A percentile compares a stretch with the other conserved stretches of the same genome.
Evolutionary conservation across 2,888 invertebrate genomes (phyloP).

Genomic region (Perdita meconis): DNA sequence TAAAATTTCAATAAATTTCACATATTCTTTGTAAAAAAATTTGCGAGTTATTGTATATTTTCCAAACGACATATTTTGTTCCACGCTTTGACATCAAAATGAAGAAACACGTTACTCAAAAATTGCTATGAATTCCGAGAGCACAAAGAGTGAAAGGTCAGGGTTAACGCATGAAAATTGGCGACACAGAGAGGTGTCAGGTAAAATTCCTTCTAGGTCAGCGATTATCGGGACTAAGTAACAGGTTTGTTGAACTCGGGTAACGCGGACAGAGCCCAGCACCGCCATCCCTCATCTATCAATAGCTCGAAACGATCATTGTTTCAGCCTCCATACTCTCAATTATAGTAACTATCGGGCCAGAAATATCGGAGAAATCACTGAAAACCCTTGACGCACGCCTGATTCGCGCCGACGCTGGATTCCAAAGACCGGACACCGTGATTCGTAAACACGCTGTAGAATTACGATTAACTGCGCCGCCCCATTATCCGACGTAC

Average conservation of each 20-base stretch:
- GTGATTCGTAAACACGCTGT: not conserved
- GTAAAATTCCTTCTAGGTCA: not conserved
- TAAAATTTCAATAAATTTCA: no score
- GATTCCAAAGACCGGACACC: not conserved
- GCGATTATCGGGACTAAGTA: constrained; percentile 4
- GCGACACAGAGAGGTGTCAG: not conserved
- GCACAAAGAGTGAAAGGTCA: no score
- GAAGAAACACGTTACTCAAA: no score
- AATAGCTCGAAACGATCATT: constrained; percentile 14
- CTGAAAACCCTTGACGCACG: not conserved
- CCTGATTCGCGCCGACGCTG: no score
- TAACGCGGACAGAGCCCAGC: not conserved
- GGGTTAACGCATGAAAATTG: not conserved
- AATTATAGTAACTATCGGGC: constrained; percentile 37
- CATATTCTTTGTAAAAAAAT: no score
- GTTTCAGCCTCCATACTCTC: constrained; percentile 50
- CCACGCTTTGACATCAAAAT: no score
- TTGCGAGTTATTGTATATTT: no score
- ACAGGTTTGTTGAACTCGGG: constrained; percentile 3
- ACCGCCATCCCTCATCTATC: not conserved
- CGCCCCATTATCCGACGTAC: no score
- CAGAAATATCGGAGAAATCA: not conserved
- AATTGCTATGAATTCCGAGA: no score
- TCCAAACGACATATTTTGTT: no score
- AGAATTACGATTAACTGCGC: no score